Base-by-base conservation (phyloP, 2,797 vertebrate genomes). In the Arnoldichthys spilopterus region DNA sequence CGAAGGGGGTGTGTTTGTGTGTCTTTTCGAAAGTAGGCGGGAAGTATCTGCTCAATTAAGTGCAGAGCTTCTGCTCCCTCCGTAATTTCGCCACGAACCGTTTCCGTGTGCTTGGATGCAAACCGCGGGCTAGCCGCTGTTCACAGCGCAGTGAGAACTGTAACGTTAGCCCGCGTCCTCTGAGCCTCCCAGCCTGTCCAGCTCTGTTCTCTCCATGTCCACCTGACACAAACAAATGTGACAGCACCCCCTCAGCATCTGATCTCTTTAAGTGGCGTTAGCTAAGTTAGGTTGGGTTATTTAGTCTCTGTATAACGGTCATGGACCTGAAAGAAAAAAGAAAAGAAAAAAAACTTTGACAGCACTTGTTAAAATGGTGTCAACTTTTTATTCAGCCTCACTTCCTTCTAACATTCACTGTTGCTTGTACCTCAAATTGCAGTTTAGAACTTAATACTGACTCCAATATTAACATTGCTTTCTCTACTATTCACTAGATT, bases 1-100 rank as follows among this genome's bases (percentile, higher is more conserved):
- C 62, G 70, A 88, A 91, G 90, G 92, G 92, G 92, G 93, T 93
- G 93, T 93, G 92, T 93, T 92, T 92, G 88, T 91, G 89, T 87
- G 77, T 90, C 85, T 90, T 86, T 90, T 88, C 80, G 85, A 91
- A 91, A 92, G 91, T 86, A 93, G 93, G 93, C 92, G 93, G 93
- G 93, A 94, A 89, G 85, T 80, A 67, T 78, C 85, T 80, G 83
- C 82, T 86, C 62, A 81, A 58, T 59, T 76, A 67, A 69, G 18
- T 20, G 30, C 20, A 66, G 63, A 6, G 56, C 43, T 74, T 69
- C 63, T 63, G 63, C 49, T 80, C 30, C 54, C 9, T 63, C 28
- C 68, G 45, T 77, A 64, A 64, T 78, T 67, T 77, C 16, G 47
- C 56, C 37, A 43, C 53, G 61, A 59, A 66, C 20, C 0, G 22